Conservation (phyloP, 2,113 vertebrate species). For the Pluvianellus socialis region DNA sequence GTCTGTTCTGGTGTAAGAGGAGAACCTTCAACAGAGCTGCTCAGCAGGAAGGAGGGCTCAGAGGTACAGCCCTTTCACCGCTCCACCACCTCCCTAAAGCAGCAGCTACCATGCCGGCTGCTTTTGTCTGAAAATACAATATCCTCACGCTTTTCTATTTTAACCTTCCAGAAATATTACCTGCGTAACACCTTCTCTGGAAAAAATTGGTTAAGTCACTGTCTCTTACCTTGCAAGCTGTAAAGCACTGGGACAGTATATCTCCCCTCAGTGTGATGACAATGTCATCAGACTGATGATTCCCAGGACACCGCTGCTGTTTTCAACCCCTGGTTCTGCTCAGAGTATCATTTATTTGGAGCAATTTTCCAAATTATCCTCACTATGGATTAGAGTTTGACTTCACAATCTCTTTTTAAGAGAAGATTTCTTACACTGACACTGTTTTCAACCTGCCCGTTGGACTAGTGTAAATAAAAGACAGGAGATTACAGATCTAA, state of each 20-base stretch:
- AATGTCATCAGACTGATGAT: neutral
- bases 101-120: neutral
- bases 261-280: neutral
- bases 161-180: neutral
- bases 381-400: neutral
- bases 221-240: neutral
- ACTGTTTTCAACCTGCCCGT: neutral
- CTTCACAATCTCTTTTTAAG: neutral
- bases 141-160: neutral
- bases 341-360: neutral
- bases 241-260: no score
- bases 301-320: neutral
- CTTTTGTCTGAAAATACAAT: neutral
- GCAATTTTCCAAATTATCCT: neutral
- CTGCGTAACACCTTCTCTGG: neutral
- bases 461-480: conserved; percentile 2
- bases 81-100: neutral
- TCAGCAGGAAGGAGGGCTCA: accelerated
- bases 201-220: neutral
- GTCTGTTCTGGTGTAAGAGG: neutral
- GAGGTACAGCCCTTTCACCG: neutral
- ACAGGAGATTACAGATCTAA: conserved; percentile 3
- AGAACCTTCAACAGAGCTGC: neutral
- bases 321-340: neutral
- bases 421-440: neutral